A percentile compares a stretch with the other conserved stretches of the same genome.
Evolutionary conservation across 2,888 invertebrate species (phyloP).

Genomic region (Drosophila glabriapex): DNA sequence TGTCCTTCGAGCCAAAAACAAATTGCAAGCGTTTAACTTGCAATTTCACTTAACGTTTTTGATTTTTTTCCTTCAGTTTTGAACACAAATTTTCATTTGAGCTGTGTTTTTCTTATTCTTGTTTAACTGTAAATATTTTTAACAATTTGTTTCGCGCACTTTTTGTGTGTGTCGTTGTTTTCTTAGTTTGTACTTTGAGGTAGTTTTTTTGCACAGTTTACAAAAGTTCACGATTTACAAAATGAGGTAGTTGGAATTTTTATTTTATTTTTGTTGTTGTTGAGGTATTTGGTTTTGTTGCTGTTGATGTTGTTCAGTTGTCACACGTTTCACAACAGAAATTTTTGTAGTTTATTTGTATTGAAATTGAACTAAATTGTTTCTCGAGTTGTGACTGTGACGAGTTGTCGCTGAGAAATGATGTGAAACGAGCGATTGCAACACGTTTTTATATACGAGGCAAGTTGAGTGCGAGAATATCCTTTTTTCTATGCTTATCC

Average conservation of each 20-base stretch:
- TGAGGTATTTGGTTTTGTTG: slow-evolving; percentile 74
- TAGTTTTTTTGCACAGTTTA: slow-evolving; percentile 68
- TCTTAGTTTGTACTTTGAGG: slow-evolving; percentile 75
- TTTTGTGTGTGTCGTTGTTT: slow-evolving; percentile 45
- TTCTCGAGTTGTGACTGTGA: slow-evolving; percentile 62
- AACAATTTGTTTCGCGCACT: slow-evolving; percentile 57
- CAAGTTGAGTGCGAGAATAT: slow-evolving; percentile 45
- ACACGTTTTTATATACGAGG: slow-evolving; percentile 72
- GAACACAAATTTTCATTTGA: slow-evolving; percentile 70
- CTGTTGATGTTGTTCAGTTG: slow-evolving; percentile 26
- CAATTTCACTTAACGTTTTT: slow-evolving; percentile 34
- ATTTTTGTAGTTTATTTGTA: slow-evolving; percentile 18
- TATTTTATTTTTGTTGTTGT: slow-evolving; percentile 47
- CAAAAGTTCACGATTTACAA: slow-evolving; percentile 69
- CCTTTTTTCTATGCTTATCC: slow-evolving; percentile 68
- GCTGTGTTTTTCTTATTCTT: slow-evolving; percentile 40
- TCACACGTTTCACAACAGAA: slow-evolving; percentile 46
- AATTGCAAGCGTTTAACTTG: slow-evolving; percentile 32
- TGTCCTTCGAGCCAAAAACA: slow-evolving; percentile 17
- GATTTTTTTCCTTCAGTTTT: slow-evolving; percentile 38
- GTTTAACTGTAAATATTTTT: slow-evolving; percentile 28
- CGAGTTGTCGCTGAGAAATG: slow-evolving; percentile 73
- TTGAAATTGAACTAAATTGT: slow-evolving; percentile 34
- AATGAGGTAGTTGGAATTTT: slow-evolving; percentile 79
- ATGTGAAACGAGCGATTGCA: slow-evolving; percentile 61